Base-by-base conservation (phyloP, 2,797 vertebrate species). In the Rhabdomys pumilio region DNA sequence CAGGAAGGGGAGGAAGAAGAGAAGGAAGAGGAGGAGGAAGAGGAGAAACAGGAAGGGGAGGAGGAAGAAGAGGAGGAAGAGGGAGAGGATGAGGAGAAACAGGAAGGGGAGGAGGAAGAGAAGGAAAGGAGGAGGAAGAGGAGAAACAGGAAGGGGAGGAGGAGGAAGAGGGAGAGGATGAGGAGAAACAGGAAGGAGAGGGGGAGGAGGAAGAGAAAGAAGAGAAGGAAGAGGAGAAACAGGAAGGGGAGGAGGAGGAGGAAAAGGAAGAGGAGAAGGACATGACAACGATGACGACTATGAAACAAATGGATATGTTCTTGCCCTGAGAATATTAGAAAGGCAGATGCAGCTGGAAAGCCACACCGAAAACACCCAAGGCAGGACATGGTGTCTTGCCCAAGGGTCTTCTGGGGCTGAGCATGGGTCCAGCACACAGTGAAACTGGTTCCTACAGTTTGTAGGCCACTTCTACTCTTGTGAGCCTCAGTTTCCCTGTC, bases 361-460 rank as follows among this genome's bases (percentile, higher is more conserved):
- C 31, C 26, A 13, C 2, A 22, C 24, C 5, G 2, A 0, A 53
- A n/a, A 41, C 53, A 14, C 9, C 3, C 59, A 77, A 76, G 55
- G 9, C 19, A n/a, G 79, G 53, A 61, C 17, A 6, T 59, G 20
- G 41, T 14, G 77, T 69, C 15, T 14, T 13, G 31, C 24, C 38
- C 72, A 8, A 50, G 65, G 13, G 20, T 38, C 24, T 59, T 55
- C 34, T 2, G 3, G 47, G 75, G 44, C 31, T 47, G 10, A 26
- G 15, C 3, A 0, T 34, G 41, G 13, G 11, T 14, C 8, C 5
- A 0, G 2, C 59, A 26, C 31, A 1, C 0, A 1, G 4, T 47
- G 61, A 69, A 53, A 9, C 19, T 41, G 6, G 82, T 47, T 77
- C 29, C 67, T 65, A 0, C 3, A 12, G 19, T n/a, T 59, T 38